Evolutionary conservation across 2,888 invertebrate species (phyloP), one percentile per base, ranked within the genome.

Genomic region (Amblyteles armatorius): DNA sequence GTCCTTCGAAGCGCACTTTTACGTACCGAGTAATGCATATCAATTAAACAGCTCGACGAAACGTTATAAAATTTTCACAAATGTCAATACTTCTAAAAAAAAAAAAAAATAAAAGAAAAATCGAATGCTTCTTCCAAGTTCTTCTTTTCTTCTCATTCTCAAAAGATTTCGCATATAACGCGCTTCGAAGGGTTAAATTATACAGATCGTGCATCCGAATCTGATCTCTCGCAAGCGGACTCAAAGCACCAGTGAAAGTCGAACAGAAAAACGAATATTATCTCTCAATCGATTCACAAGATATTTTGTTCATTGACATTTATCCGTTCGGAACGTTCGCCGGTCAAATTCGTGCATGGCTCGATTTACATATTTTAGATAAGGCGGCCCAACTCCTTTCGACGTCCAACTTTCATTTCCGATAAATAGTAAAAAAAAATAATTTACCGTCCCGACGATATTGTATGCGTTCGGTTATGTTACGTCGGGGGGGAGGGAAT

Each of bases 361-460:
- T 6, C 60, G 60, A 63, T 63, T 63, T n/a, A 29, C 60, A 16
- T n/a, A 33, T 26, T 33, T 44, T 7, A 7, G 60, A 63, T 33
- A 33, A 63, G n/a, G 60, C 60, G 16, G 29, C 29, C 44, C 40
- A 26, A 4, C 26, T 29, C 29, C 60, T 29, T 63, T 4, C 13
- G 0, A n/a, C 33, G n/a, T 33, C 6, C 5, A 63, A 63, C 60
- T 63, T 63, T 63, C 60, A n/a, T 63, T 63, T 63, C 29, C 60
- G 60, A 63, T 33, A 63, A 63, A 63, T 9, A 13, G 11, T 40
- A 13, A 13, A 16, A 13, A 13, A 44, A 9, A 52, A 52, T 9
- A 19, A 52, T 52, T 6, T 11, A 29, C 29, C 3, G 29, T 63
- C 60, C n/a, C 60, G 16, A n/a, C n/a, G 29, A 33, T 16, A 16